Evolutionary conservation across 2,888 invertebrate species (phyloP).

Genomic region (Aricia artaxerxes): DNA sequence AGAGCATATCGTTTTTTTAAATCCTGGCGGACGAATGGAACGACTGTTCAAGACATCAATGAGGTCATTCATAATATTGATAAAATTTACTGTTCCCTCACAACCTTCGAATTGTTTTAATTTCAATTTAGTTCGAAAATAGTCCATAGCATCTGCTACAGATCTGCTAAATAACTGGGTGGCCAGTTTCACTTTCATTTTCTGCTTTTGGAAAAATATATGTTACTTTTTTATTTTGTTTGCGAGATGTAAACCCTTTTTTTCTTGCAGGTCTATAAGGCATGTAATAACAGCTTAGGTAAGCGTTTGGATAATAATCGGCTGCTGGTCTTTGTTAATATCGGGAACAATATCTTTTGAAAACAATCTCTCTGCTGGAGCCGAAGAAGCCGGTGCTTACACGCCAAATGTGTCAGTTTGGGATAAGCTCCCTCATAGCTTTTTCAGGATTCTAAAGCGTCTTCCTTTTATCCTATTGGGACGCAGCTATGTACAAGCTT

Average conservation of each 20-base stretch:
- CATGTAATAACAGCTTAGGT: conserved; percentile 34
- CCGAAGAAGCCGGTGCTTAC: conserved; percentile 43
- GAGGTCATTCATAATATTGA: conserved; percentile 11
- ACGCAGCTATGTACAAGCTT: too few species aligned
- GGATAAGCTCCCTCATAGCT: too few species aligned
- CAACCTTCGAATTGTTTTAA: conserved; percentile 7
- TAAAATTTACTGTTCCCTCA: neutral
- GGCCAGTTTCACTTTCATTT: conserved; percentile 16
- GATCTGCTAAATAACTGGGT: conserved; percentile 2
- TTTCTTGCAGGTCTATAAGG: too few species aligned
- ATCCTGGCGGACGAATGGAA: conserved; percentile 21
- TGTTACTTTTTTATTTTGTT: too few species aligned
- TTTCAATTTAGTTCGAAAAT: neutral
- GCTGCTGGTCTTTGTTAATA: conserved; percentile 41
- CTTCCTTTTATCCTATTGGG: too few species aligned
- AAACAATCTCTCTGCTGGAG: conserved; percentile 42
- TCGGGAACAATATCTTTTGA: too few species aligned
- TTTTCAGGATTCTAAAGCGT: too few species aligned
- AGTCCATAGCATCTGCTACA: conserved; percentile 12
- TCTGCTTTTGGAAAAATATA: conserved; percentile 23
- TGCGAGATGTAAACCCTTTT: too few species aligned
- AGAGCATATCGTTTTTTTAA: conserved; percentile 20
- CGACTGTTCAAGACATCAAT: conserved; percentile 17
- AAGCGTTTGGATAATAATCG: conserved; percentile 40
- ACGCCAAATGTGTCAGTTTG: conserved; percentile 36